phyloP scores from a whole-genome alignment of 2,113 vertebrate species.

The Pelobates fuscus region DNA sequence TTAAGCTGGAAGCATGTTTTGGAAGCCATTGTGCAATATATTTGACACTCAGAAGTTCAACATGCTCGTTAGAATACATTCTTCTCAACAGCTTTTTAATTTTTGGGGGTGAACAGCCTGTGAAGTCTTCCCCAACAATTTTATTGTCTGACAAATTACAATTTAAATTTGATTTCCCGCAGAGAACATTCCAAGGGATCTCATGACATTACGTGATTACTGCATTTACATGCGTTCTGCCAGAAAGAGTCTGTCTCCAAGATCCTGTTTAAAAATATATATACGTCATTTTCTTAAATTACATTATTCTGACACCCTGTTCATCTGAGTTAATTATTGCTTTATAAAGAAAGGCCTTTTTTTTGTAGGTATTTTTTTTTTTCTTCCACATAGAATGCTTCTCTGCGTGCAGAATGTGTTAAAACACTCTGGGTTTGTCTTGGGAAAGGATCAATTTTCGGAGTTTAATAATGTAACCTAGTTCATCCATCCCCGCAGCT shows the following conservation, averaged over 20 bases:
- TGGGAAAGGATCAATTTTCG: constrained; percentile 17
- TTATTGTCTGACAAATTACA: neutral
- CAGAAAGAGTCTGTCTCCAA: constrained; percentile 16
- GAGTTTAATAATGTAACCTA: constrained; percentile 35
- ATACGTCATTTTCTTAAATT: neutral
- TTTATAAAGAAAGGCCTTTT: constrained; percentile 11
- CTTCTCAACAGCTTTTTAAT: no score
- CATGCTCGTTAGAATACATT: neutral
- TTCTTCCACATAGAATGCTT: neutral
- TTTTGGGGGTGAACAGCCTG: neutral
- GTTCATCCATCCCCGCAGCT: constrained; percentile 23
- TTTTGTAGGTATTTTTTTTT: neutral
- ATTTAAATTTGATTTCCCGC: neutral
- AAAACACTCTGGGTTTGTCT: constrained; percentile 11
- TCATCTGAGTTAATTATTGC: constrained; percentile 21
- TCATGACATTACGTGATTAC: neutral
- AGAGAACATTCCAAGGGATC: constrained; percentile 1
- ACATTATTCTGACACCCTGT: neutral
- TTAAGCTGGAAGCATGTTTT: no score
- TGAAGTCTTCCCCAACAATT: neutral
- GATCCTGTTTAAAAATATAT: neutral
- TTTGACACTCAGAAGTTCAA: no score
- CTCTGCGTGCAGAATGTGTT: constrained; percentile 3
- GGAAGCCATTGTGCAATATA: no score
- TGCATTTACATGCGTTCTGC: neutral